Evolutionary conservation across 2,888 invertebrate species (phyloP).

Genomic region (Synergus laeviventris): DNA sequence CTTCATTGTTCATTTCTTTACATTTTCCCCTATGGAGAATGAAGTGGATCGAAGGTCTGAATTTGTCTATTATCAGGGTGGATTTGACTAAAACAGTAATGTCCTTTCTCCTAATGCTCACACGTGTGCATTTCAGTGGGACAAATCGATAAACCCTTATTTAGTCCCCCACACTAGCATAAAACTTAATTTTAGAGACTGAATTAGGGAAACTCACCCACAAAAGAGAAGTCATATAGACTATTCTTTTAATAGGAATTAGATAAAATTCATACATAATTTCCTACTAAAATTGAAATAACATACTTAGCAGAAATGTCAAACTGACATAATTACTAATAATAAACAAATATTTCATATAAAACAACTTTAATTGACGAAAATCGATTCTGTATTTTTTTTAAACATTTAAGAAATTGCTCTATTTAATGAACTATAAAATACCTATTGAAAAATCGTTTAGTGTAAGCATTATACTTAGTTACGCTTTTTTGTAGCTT

Average conservation of each 20-base stretch:
- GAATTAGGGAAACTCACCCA: background rate
- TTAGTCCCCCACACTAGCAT: background rate
- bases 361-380: background rate
- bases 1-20: background rate
- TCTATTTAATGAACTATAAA: background rate
- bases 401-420: background rate
- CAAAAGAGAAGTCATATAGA: background rate
- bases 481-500: background rate
- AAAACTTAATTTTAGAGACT: background rate
- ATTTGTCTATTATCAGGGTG: background rate
- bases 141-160: background rate
- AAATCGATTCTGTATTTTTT: background rate
- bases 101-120: background rate
- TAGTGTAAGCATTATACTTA: background rate
- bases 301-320: too few relatives aligned
- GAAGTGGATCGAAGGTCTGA: background rate
- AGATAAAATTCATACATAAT: background rate
- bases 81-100: background rate
- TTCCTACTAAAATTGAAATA: too few relatives aligned
- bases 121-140: background rate
- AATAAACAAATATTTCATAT: background rate
- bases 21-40: background rate
- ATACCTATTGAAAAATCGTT: background rate
- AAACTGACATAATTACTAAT: too few relatives aligned
- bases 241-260: background rate